These are phyloP conservation scores for Formica exsecta DNA, from an alignment of 1,140 invertebrate genomes.

Conservation along the genomic window DNA sequence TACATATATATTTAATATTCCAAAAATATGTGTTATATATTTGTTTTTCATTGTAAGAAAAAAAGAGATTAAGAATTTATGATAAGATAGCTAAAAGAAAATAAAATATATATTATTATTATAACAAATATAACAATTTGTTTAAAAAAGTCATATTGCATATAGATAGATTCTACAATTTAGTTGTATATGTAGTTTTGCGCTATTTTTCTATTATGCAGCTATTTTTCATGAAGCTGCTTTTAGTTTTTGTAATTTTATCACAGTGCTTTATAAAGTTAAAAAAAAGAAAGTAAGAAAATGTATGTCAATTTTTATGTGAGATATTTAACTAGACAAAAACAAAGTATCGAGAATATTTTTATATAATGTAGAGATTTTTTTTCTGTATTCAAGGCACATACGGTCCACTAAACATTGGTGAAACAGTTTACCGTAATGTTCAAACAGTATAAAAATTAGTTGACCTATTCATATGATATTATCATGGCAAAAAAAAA, in stretches of 20 bases:
- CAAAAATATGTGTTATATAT: conserved; percentile 37
- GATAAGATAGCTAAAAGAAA: conserved; percentile 11
- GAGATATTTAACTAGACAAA: not conserved
- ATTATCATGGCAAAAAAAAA: conserved; percentile 38
- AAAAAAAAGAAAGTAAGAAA: conserved; percentile 35
- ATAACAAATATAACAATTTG: conserved; percentile 35
- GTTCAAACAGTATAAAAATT: conserved; percentile 66
- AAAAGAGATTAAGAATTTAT: conserved; percentile 23
- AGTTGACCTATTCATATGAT: conserved; percentile 63
- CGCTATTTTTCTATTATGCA: conserved; percentile 2
- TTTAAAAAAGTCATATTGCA: conserved; percentile 1
- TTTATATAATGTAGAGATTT: conserved; percentile 57
- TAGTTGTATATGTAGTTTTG: conserved; percentile 22
- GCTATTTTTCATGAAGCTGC: not conserved
- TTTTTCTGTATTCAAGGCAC: conserved; percentile 68
- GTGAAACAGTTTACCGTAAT: conserved; percentile 62
- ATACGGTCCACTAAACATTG: conserved; percentile 70
- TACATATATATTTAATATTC: conserved; percentile 43
- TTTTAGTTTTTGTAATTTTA: conserved; percentile 8
- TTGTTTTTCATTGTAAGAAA: not conserved
- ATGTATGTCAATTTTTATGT: not conserved
- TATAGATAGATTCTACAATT: conserved; percentile 18
- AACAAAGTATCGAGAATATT: conserved; percentile 41
- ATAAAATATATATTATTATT: conserved; percentile 34
- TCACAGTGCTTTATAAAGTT: not conserved